phyloP scores from a whole-genome alignment of 2,797 vertebrate genomes.

The Sebastes kiyomatsui region DNA sequence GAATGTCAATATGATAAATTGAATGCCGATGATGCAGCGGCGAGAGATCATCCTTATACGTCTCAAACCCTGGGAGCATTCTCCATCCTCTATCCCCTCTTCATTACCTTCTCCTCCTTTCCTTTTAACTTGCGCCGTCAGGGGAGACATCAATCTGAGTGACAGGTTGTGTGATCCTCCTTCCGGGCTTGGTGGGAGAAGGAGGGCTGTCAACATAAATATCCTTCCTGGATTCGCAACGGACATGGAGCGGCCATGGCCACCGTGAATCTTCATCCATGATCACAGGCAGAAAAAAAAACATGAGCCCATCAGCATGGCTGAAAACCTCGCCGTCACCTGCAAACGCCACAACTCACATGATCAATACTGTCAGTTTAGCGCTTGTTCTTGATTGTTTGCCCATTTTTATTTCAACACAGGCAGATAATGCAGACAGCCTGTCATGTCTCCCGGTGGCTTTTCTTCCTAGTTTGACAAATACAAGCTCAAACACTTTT shows the following conservation, averaged over 20 bases:
- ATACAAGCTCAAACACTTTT: neutral
- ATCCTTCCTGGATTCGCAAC: constrained; percentile 49
- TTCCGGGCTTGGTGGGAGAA: constrained; percentile 67
- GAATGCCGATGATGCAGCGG: constrained; percentile 48
- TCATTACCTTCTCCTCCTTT: constrained; percentile 64
- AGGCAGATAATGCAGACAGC: neutral
- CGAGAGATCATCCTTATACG: constrained; percentile 48
- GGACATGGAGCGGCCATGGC: constrained; percentile 53
- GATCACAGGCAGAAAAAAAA: constrained; percentile 29
- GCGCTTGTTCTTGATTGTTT: constrained; percentile 17
- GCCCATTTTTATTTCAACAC: constrained; percentile 6
- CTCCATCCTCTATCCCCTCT: constrained; percentile 40
- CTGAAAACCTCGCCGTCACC: constrained; percentile 7
- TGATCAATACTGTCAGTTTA: constrained; percentile 23
- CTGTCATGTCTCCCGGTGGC: neutral
- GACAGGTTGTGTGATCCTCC: constrained; percentile 75
- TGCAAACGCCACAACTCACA: neutral
- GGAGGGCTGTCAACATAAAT: constrained; percentile 76
- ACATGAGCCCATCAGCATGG: constrained; percentile 23
- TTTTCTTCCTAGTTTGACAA: neutral
- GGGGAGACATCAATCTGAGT: constrained; percentile 74
- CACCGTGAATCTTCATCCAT: constrained; percentile 57
- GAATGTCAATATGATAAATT: constrained; percentile 51
- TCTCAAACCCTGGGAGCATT: constrained; percentile 43
- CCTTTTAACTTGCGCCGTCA: constrained; percentile 67